Conservation (phyloP, 2,113 vertebrate species). For the Sardina pilchardus region DNA sequence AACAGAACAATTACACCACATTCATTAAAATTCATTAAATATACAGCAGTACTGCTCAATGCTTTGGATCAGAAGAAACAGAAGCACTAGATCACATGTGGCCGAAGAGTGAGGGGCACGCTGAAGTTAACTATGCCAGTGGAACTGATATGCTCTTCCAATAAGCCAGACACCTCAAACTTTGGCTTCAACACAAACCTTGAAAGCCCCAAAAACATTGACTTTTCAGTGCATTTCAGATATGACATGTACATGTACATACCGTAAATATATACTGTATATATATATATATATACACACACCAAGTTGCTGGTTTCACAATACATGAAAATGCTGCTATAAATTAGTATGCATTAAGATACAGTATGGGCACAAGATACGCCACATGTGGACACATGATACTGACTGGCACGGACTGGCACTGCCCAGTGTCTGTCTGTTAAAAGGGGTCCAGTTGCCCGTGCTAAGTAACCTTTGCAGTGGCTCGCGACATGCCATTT, state of each 20-base stretch:
- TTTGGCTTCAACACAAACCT: constrained; percentile 29
- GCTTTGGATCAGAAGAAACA: constrained; percentile 58
- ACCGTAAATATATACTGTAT: not conserved
- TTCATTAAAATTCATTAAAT: constrained; percentile 42
- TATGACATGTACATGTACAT: constrained; percentile 32
- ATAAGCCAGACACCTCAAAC: constrained; percentile 20
- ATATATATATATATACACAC: constrained; percentile 28
- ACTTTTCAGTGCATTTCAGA: constrained; percentile 62
- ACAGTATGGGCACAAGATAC: constrained; percentile 49
- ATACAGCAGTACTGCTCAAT: constrained; percentile 41
- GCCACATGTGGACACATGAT: constrained; percentile 28
- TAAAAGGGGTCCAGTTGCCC: not conserved
- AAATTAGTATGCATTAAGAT: constrained; percentile 42
- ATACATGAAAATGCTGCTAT: constrained; percentile 43
- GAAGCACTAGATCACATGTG: constrained; percentile 35
- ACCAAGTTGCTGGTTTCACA: constrained; percentile 33
- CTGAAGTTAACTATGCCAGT: constrained; percentile 22
- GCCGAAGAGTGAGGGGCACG: constrained; percentile 1
- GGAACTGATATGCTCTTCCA: constrained; percentile 30
- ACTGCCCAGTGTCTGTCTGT: not conserved
- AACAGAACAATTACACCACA: constrained; percentile 43
- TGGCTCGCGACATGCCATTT: not conserved
- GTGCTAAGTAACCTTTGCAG: not conserved
- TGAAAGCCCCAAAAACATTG: constrained; percentile 38
- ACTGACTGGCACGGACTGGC: not conserved